Conservation (phyloP, 1,140 invertebrate species). For the Drosophila subobscura region DNA sequence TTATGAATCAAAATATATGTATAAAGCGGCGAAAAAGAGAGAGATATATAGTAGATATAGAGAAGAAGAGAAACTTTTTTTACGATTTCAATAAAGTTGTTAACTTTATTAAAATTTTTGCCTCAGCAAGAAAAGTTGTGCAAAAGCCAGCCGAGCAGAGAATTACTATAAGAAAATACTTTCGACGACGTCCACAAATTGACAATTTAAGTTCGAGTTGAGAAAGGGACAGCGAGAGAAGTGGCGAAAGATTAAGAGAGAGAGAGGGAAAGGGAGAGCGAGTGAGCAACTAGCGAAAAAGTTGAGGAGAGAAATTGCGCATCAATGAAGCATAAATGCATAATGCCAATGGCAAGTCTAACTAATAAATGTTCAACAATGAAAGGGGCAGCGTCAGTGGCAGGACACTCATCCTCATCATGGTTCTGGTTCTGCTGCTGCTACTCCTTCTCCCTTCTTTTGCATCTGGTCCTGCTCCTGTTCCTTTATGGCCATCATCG, state of each 20-base stretch:
- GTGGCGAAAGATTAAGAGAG: slow-evolving; percentile 29
- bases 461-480: slow-evolving; percentile 4
- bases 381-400: slow-evolving; percentile 23
- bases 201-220: slow-evolving; percentile 74
- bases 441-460: too few relatives aligned
- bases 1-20: slow-evolving; percentile 45
- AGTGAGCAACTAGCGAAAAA: slow-evolving; percentile 41
- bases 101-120: slow-evolving; percentile 81
- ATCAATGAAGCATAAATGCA: slow-evolving; percentile 79
- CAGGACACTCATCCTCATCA: slow-evolving; percentile 20
- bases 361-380: slow-evolving; percentile 78
- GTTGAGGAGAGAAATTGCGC: slow-evolving; percentile 57
- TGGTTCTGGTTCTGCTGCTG: neutral
- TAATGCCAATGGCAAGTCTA: slow-evolving; percentile 69
- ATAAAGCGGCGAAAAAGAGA: slow-evolving; percentile 15
- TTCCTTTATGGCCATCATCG: slow-evolving; percentile 66
- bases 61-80: slow-evolving; percentile 48
- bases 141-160: slow-evolving; percentile 77
- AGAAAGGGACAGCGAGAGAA: slow-evolving; percentile 33
- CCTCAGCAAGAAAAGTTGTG: slow-evolving; percentile 74
- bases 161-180: slow-evolving; percentile 79
- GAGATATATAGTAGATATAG: neutral
- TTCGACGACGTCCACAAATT: slow-evolving; percentile 74
- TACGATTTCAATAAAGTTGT: slow-evolving; percentile 80
- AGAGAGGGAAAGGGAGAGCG: slow-evolving; percentile 11